Evolutionary conservation across 2,113 vertebrate species (phyloP), one percentile per base, ranked within the genome.

Genomic region (Brachyhypopomus gauderio): DNA sequence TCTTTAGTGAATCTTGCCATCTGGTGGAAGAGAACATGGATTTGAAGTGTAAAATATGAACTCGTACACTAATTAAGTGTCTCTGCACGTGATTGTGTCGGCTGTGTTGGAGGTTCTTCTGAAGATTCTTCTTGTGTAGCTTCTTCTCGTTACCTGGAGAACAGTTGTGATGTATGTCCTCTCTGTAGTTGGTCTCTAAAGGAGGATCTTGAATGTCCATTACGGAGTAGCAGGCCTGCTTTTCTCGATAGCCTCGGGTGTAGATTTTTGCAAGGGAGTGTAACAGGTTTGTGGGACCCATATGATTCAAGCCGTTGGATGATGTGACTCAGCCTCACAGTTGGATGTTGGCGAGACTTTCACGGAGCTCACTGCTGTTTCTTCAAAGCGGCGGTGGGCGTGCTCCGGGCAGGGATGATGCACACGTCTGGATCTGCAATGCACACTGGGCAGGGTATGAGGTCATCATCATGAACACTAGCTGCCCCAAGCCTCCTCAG

Each of bases 271-370:
- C 23, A 30, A 16, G 5, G 14, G 73, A 45, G 48, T 38, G 70
- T 71, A 60, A 5, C 34, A 78, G 60, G 56, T 38, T 41, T 76
- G 71, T 75, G 84, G 22, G 72, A 70, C 66, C 25, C 34, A 64
- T 55, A 58, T 82, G 77, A 79, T 77, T 85, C 72, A 73, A 64
- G 23, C 67, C 12, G 63, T 77, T 73, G 66, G 72, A 64, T 71
- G 36, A 38, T 36, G 59, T 85, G 84, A 85, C 77, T 83, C 72
- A 83, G 64, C 74, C 64, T 79, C 72, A 64, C 84, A 79, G 80
- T 36, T 63, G 77, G 76, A 79, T 66, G 72, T 66, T 36, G 14
- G 73, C 36, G 12, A 38, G 30, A 34, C 41, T 67, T 25, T 20
- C 55, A 79, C 55, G 56, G 75, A 16, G 63, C 17, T 75, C 6